Evolutionary conservation across 2,797 vertebrate genomes (phyloP), one percentile per base, ranked within the genome.

Genomic region (Lindbergichthys nudifrons): DNA sequence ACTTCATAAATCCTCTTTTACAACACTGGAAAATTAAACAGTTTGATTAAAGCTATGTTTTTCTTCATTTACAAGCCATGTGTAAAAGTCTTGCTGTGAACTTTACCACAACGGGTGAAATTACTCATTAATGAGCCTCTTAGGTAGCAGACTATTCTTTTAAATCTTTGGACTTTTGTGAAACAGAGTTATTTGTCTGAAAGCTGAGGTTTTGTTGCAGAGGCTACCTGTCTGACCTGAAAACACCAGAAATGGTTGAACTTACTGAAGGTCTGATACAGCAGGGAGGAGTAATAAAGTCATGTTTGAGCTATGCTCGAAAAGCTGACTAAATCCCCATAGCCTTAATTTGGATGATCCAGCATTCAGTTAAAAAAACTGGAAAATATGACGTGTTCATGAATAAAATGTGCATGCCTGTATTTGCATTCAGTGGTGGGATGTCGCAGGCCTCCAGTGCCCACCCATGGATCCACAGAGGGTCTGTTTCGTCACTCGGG

Each of bases 401-500:
- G 79, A 93, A 88, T 67, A 41, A 77, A 73, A 86, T 88, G 87
- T 92, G 84, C 90, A 79, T 89, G 87, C 91, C 89, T 95, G 88
- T 94, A 65, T 95, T 91, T 94, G 81, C 85, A 69, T 78, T 89
- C 93, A 97, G 96, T 97, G 93, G 91, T 97, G 90, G 96, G 96
- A 88, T 97, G 97, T 92, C 95, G 78, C 88, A 95, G 94, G 89
- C 96, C 96, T 77, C 93, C 93, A 60, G 91, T 95, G 88, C 97
- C 96, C 0, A 87, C 87, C 83, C 94, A 96, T 78, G 96, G 96
- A 77, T 92, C 90, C 78, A 93, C 94, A 72, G 90, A 95, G 87
- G 95, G 96, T 83, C 82, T 96, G 77, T 96, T 96, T 88, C 94
- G 94, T 84, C 95, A 95, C 87, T 95, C 96, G 1, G 96, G 96